phyloP scores from a whole-genome alignment of 2,888 invertebrate species.

The Cheilosia impressa region DNA sequence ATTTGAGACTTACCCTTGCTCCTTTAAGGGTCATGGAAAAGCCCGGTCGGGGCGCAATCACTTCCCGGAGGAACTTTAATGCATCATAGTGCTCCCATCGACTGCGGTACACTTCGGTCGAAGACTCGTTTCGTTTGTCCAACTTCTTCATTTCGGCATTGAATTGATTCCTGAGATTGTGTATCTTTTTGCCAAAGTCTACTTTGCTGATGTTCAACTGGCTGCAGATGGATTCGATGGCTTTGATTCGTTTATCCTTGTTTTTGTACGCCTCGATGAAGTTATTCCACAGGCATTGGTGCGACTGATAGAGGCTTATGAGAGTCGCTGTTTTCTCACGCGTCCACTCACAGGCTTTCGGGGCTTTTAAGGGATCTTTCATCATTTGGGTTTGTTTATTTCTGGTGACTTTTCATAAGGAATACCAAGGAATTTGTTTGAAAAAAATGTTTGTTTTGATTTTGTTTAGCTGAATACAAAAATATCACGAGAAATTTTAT shows the following conservation, averaged over 20 bases:
- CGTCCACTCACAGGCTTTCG: slow-evolving; percentile 79
- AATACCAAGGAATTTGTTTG: neutral
- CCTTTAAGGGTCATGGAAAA: slow-evolving; percentile 57
- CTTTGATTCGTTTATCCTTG: slow-evolving; percentile 80
- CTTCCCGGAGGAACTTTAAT: slow-evolving; percentile 80
- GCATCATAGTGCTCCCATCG: slow-evolving; percentile 83
- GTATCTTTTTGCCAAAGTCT: slow-evolving; percentile 82
- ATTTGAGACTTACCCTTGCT: slow-evolving; percentile 30
- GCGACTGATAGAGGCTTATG: slow-evolving; percentile 80
- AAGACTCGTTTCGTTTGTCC: slow-evolving; percentile 78
- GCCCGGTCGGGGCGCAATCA: slow-evolving; percentile 81
- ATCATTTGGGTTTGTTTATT: slow-evolving; percentile 10
- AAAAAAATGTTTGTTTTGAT: slow-evolving; percentile 61
- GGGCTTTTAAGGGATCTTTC: slow-evolving; percentile 43
- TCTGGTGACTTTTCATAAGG: neutral
- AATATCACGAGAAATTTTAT: slow-evolving; percentile 66
- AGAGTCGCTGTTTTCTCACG: slow-evolving; percentile 80
- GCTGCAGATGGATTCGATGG: slow-evolving; percentile 80
- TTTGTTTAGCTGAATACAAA: slow-evolving; percentile 57
- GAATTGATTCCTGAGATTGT: slow-evolving; percentile 83
- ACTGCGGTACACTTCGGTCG: slow-evolving; percentile 76
- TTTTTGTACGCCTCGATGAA: slow-evolving; percentile 81
- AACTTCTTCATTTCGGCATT: slow-evolving; percentile 82
- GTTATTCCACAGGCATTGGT: slow-evolving; percentile 83
- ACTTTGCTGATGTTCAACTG: slow-evolving; percentile 79